Conservation (phyloP, 2,888 invertebrate genomes). For the Emesis furor region DNA sequence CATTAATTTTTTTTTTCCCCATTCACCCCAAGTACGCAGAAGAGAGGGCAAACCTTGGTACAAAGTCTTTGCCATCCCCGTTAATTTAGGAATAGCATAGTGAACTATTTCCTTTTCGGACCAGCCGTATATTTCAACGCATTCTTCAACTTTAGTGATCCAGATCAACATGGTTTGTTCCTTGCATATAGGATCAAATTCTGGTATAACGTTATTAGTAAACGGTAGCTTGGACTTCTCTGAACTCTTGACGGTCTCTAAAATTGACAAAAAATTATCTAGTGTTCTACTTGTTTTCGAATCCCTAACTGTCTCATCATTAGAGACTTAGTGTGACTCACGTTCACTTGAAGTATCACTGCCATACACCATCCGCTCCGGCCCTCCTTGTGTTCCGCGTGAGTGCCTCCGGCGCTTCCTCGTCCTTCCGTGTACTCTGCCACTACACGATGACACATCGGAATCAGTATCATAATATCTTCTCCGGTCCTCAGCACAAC, state of each 20-base stretch:
- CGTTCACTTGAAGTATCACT: neutral
- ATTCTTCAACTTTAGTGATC: constrained; percentile 54
- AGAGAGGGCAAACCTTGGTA: constrained; percentile 62
- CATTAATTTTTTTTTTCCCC: constrained; percentile 51
- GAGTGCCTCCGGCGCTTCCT: neutral
- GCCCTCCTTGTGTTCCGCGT: neutral
- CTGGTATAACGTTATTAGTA: constrained; percentile 51
- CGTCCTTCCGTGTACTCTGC: neutral
- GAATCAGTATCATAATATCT: neutral
- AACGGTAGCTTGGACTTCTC: constrained; percentile 6
- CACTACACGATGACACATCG: neutral
- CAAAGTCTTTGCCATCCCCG: constrained; percentile 61
- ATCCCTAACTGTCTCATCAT: neutral
- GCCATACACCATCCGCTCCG: neutral
- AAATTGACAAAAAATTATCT: neutral
- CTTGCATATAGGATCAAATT: constrained; percentile 56
- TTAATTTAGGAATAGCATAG: constrained; percentile 57
- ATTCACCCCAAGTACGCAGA: constrained; percentile 52
- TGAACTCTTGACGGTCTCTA: neutral
- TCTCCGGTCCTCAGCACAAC: neutral
- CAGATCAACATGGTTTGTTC: constrained; percentile 47
- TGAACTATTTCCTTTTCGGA: constrained; percentile 51
- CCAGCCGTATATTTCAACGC: constrained; percentile 38
- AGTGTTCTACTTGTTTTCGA: neutral
- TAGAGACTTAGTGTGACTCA: neutral